Conservation (phyloP, 53 echinoderm and acorn worm genomes). For the Zoroaster sp. region DNA sequence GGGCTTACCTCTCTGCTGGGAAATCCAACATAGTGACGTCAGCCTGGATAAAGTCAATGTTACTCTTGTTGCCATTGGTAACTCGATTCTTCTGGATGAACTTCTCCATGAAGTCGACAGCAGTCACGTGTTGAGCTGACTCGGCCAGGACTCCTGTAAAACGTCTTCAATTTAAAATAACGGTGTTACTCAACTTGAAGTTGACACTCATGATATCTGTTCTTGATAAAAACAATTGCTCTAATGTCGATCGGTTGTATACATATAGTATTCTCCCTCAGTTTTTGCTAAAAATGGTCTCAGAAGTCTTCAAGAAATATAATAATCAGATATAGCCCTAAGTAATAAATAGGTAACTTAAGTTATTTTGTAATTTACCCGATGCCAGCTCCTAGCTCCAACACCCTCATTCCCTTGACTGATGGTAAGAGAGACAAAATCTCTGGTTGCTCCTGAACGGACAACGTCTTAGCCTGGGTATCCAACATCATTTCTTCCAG, state of each 20-base stretch:
- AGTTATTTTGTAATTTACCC: conserved; percentile 68
- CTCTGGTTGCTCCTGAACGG: conserved; percentile 73
- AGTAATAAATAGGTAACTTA: not conserved
- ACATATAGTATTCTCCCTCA: not conserved
- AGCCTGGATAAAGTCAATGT: conserved; percentile 80
- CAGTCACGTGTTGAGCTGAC: conserved; percentile 78
- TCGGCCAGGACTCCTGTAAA: conserved; percentile 78
- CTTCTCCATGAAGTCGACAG: conserved; percentile 90
- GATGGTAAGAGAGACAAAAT: conserved; percentile 82
- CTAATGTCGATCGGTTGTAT: not conserved
- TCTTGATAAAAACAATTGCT: too few species aligned
- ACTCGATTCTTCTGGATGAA: conserved; percentile 78
- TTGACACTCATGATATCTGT: too few species aligned
- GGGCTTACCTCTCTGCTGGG: conserved; percentile 66
- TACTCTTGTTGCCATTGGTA: conserved; percentile 56
- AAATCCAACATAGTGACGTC: conserved; percentile 83
- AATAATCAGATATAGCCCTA: not conserved
- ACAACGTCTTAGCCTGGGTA: conserved; percentile 63
- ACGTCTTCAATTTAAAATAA: conserved; percentile 75
- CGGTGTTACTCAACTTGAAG: too few species aligned
- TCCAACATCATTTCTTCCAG: conserved; percentile 97
- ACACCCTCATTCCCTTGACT: conserved; percentile 77
- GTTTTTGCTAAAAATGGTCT: not conserved
- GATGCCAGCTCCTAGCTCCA: conserved; percentile 93
- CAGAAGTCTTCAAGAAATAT: not conserved